phyloP scores from a whole-genome alignment of 2,888 invertebrate species.

The Auanema freiburgensis region DNA sequence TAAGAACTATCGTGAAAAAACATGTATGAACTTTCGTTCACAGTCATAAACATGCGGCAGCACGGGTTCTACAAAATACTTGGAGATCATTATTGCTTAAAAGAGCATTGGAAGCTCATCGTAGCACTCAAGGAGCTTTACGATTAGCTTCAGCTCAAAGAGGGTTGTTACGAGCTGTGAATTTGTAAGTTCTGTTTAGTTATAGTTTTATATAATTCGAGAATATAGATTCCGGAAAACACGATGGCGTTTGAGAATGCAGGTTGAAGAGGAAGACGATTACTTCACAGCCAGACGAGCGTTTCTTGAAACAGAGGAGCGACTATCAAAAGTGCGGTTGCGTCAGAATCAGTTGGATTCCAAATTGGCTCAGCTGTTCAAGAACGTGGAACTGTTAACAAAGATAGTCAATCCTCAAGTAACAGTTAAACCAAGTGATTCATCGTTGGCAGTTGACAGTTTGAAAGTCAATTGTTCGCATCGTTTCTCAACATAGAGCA shows the following conservation, averaged over 20 bases:
- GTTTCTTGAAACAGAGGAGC: constrained; percentile 58
- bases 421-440: too few species aligned
- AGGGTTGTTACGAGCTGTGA: constrained; percentile 45
- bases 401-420: constrained; percentile 22
- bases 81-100: constrained; percentile 71
- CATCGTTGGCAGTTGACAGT: too few species aligned
- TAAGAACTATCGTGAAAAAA: constrained; percentile 20
- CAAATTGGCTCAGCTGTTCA: constrained; percentile 38
- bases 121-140: constrained; percentile 87
- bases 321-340: constrained; percentile 45
- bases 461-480: too few species aligned
- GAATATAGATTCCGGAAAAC: constrained; percentile 52
- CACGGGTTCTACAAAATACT: constrained; percentile 96
- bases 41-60: constrained; percentile 87
- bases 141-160: constrained; percentile 45
- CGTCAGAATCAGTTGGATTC: constrained; percentile 43
- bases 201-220: not conserved
- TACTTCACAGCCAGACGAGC: constrained; percentile 54
- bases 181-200: constrained; percentile 28
- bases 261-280: constrained; percentile 59
- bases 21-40: constrained; percentile 4
- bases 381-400: constrained; percentile 44
- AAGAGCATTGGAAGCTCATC: constrained; percentile 28
- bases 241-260: constrained; percentile 51
- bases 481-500: too few species aligned